Percentiles rank a stretch among this genome's conserved stretches.
Evolutionary conservation across 2,113 vertebrate species (phyloP).

Genomic region (Xiphophorus hellerii): DNA sequence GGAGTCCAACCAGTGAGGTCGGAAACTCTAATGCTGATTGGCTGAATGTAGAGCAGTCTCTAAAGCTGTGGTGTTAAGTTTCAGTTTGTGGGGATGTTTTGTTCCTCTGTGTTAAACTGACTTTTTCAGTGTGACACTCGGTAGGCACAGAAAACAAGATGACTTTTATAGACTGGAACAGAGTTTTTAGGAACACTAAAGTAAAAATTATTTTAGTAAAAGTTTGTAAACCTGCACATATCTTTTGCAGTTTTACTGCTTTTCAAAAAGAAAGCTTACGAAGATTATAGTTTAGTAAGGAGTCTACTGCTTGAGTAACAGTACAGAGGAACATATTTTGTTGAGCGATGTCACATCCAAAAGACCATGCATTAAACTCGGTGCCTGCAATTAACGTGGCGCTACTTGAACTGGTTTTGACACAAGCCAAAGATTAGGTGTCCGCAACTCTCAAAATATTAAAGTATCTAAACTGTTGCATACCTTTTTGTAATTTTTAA

Average conservation of each 20-base stretch:
- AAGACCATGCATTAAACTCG: constrained; percentile 9
- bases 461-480: not conserved
- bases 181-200: not conserved
- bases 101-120: constrained; percentile 50
- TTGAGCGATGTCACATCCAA: not conserved
- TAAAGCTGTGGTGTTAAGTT: constrained; percentile 70
- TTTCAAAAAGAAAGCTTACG: too few relatives aligned
- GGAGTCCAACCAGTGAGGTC: constrained; percentile 46
- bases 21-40: constrained; percentile 56
- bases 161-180: constrained; percentile 16
- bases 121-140: constrained; percentile 9
- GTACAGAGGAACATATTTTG: too few relatives aligned
- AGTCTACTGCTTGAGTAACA: not conserved
- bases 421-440: not conserved
- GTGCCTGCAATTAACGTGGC: not conserved
- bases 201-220: too few relatives aligned
- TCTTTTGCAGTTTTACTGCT: too few relatives aligned
- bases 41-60: constrained; percentile 53
- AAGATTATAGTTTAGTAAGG: too few relatives aligned
- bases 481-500: not conserved
- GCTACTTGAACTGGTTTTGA: not conserved
- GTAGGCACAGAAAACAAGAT: constrained; percentile 8
- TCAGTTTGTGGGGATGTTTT: constrained; percentile 63
- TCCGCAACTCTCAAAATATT: not conserved
- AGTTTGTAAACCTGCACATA: too few relatives aligned